Percentiles rank a stretch among this genome's conserved stretches.
phyloP scores from a whole-genome alignment of 2,888 invertebrate species.

The Diaprepes abbreviatus region DNA sequence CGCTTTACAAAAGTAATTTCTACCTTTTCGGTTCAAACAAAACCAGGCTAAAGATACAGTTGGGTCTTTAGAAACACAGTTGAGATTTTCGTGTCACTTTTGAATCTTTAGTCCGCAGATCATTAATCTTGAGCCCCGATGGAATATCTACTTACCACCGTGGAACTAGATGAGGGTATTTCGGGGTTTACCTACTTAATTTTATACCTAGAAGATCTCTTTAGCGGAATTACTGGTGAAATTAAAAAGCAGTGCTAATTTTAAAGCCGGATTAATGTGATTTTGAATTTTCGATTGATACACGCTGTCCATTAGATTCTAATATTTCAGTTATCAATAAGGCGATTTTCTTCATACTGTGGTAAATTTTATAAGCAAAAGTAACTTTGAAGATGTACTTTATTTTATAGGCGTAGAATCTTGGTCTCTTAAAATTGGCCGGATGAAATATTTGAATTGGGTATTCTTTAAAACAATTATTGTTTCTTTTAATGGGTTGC shows the following conservation, averaged over 20 bases:
- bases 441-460: too few species aligned
- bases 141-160: slow-evolving; percentile 55
- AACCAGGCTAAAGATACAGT: slow-evolving; percentile 64
- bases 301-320: too few species aligned
- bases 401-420: too few species aligned
- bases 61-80: slow-evolving; percentile 64
- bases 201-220: slow-evolving; percentile 12
- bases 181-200: slow-evolving; percentile 12
- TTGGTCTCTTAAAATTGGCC: too few species aligned
- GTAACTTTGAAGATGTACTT: too few species aligned
- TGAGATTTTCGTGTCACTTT: slow-evolving; percentile 70
- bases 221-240: neutral
- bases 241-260: neutral
- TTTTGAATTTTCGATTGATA: too few species aligned
- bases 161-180: slow-evolving; percentile 11
- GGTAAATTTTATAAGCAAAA: too few species aligned
- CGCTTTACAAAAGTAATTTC: slow-evolving; percentile 52
- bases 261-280: too few species aligned
- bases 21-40: slow-evolving; percentile 62
- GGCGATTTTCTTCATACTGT: too few species aligned
- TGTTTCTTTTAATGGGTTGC: too few species aligned
- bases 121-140: slow-evolving; percentile 67
- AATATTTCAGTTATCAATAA: too few species aligned
- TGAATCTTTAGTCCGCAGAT: slow-evolving; percentile 67
- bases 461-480: too few species aligned